Evolutionary conservation across 1,140 invertebrate species (phyloP).

Genomic region (Parapsyche elsis): DNA sequence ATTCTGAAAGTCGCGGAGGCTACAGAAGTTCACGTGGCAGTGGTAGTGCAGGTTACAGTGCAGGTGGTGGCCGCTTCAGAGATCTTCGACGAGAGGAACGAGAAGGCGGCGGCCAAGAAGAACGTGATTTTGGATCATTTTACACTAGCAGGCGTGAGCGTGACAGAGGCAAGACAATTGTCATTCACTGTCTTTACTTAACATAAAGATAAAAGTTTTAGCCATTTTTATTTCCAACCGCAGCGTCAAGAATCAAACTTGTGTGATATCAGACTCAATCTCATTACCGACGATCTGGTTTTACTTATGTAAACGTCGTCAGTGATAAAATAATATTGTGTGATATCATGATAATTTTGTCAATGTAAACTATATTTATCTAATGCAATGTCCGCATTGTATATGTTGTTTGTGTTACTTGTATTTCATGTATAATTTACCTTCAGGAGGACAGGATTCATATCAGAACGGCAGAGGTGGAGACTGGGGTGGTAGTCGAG

Average conservation of each 20-base stretch:
- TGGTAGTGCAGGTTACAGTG: slow-evolving; percentile 69
- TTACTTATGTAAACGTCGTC: no score
- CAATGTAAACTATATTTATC: no score
- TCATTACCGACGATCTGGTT: no score
- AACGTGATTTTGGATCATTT: slow-evolving; percentile 60
- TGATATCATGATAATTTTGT: no score
- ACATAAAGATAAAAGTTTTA: not conserved
- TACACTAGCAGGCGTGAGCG: slow-evolving; percentile 43
- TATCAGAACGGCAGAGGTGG: slow-evolving; percentile 54
- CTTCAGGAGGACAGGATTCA: slow-evolving; percentile 51
- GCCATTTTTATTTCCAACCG: not conserved
- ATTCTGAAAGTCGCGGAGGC: slow-evolving; percentile 38
- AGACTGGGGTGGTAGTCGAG: slow-evolving; percentile 55
- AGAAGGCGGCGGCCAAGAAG: slow-evolving; percentile 66
- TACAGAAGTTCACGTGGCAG: slow-evolving; percentile 31
- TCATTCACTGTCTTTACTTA: no score
- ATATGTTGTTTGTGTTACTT: not conserved
- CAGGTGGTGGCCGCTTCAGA: slow-evolving; percentile 67
- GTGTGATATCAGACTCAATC: no score
- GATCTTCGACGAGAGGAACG: slow-evolving; percentile 64
- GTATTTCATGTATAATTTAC: slow-evolving; percentile 26
- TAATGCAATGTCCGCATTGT: no score
- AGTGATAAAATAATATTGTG: no score
- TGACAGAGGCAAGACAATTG: slow-evolving; percentile 45
- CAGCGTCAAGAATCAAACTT: not conserved